Conservation (phyloP, 2,113 vertebrate species). For the Psilopogon haemacephalus region DNA sequence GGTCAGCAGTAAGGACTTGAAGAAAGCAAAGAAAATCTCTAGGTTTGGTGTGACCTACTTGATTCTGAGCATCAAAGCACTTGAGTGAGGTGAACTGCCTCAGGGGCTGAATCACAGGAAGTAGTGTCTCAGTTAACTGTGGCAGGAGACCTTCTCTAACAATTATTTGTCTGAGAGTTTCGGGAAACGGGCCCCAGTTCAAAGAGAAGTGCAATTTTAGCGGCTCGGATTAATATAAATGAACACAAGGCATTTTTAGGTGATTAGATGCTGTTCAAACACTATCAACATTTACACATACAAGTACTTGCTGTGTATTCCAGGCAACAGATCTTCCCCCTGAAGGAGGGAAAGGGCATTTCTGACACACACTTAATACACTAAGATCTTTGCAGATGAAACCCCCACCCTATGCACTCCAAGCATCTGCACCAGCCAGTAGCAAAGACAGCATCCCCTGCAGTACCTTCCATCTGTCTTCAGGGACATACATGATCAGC, state of each 20-base stretch:
- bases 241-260: neutral
- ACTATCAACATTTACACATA: neutral
- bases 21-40: neutral
- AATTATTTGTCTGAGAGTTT: neutral
- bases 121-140: neutral
- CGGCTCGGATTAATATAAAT: neutral
- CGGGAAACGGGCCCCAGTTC: neutral
- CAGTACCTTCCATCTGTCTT: neutral
- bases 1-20: neutral
- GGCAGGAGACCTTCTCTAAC: neutral
- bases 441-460: neutral
- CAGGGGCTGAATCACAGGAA: neutral
- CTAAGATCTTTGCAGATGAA: neutral
- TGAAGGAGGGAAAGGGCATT: neutral
- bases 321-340: neutral
- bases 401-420: neutral
- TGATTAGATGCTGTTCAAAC: neutral
- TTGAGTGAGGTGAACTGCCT: neutral
- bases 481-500: neutral
- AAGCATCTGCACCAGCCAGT: neutral
- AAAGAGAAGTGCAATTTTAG: neutral
- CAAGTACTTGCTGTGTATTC: neutral
- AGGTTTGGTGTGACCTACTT: neutral
- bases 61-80: accelerated
- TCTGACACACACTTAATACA: neutral